A percentile compares a stretch with the other conserved stretches of the same genome.
Evolutionary conservation across 2,797 vertebrate species (phyloP).

Genomic region (Ispidina lecontei): DNA sequence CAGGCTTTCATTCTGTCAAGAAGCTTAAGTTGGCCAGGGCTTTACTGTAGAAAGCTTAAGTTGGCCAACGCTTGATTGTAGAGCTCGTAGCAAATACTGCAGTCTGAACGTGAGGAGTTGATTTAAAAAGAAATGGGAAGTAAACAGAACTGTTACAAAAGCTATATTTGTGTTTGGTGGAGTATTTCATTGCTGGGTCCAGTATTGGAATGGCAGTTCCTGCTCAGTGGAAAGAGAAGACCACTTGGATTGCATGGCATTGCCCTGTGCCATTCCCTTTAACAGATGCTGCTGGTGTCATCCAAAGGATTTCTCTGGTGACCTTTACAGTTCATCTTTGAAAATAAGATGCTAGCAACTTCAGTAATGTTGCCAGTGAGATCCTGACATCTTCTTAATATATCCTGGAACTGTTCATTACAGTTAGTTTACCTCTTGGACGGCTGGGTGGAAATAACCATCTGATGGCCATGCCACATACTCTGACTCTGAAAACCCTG

Average conservation of each 20-base stretch:
- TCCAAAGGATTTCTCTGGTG: not conserved
- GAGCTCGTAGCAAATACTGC: not conserved
- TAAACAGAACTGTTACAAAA: constrained; percentile 54
- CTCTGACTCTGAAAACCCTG: fast-evolving
- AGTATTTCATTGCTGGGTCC: constrained; percentile 21
- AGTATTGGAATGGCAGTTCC: not conserved
- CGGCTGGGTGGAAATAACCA: not conserved
- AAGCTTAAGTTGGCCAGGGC: not conserved
- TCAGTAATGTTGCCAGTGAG: not conserved
- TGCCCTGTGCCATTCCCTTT: not conserved
- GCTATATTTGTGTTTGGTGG: not conserved
- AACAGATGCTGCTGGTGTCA: not conserved
- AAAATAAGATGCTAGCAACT: not conserved
- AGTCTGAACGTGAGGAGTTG: not conserved
- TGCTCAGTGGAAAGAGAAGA: not conserved
- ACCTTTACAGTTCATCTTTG: not conserved
- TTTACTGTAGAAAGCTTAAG: not conserved
- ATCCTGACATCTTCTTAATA: not conserved
- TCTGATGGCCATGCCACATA: not conserved
- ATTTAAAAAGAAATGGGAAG: constrained; percentile 47
- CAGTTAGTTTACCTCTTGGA: not conserved
- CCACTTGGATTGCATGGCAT: not conserved
- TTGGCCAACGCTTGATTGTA: not conserved
- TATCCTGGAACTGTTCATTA: not conserved
- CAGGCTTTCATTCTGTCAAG: not conserved